Evolutionary conservation across 1,140 invertebrate species (phyloP), one percentile per base, ranked within the genome.

Genomic region (Chelonus insularis): DNA sequence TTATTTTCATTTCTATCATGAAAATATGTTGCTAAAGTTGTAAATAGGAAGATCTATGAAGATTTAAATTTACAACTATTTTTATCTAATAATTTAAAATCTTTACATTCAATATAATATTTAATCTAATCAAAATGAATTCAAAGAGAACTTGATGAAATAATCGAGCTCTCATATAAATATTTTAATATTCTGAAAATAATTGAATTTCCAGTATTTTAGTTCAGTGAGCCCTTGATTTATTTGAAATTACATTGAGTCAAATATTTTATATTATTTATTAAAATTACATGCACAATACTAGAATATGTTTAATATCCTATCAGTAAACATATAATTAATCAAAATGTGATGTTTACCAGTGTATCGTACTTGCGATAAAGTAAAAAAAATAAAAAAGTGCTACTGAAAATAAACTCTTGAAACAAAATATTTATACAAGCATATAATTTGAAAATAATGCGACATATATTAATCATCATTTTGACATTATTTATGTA

Each of bases 181-280:
- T 34, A 7, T 23, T 36, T 6, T 16, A 37, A 52, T 51, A 60
- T 52, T 48, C 51, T 52, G 48, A 14, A 25, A 41, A 39, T 50
- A 50, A 41, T 60, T 37, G 48, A 12, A 12, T 52, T 43, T 41
- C 47, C 23, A 14, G 34, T 21, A 48, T 58, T 58, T 47, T 48
- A 14, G 29, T 48, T 58, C 25, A 34, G 36, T 29, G 25, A 41
- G 21, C 47, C 37, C 32, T 60, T 60, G 48, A 60, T 52, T 60
- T 52, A 60, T 60, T 60, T 21, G 29, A 18, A 34, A 14, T 20
- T 41, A 21, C 12, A 11, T 25, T n/a, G n/a, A n/a, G 34, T 25
- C 25, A 18, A 39, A 52, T 52, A 60, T 43, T 52, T 60, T 43
- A 20, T 23, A 34, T 18, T 21, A 60, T 60, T 60, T 52, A 60